Base-by-base conservation (phyloP, 2,797 vertebrate genomes). In the Gadopsis marmoratus region DNA sequence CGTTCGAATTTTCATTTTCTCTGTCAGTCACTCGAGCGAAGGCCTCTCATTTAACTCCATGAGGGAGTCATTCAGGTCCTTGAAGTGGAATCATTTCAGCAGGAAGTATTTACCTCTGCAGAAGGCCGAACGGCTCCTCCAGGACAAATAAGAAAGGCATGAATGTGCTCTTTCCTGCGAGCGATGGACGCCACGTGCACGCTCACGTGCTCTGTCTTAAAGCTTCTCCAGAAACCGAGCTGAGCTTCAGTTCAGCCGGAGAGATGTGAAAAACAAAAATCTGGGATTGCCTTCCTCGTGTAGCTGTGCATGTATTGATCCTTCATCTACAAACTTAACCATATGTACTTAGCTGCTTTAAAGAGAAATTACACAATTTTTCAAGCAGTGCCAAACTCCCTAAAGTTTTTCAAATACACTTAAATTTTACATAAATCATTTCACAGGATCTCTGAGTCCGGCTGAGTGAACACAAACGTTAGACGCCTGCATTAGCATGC, bases 91-190 rank as follows among this genome's bases (percentile, higher is more conserved):
- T 83, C 69, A 37, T 61, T 45, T 54, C 29, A 39, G 67, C 35
- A n/a, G 35, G 31, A 67, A 48, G 29, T 35, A 72, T 86, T 74
- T 75, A 79, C 71, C 48, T 77, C 59, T 9, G 61, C 69, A 47
- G 56, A 31, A 47, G 55, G 68, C 67, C 51, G 29, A 41, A 53
- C 23, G 29, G 26, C 68, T 67, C 83, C 78, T 67, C 29, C 64
- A 71, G 81, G 72, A 69, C 1, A 0, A 11, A 70, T 78, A 10
- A 51, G 26, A 39, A 68, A 3, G 12, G 29, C 4, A 10, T 35
- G 31, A 67, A 19, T 19, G 43, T n/a, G 41, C 37, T 67, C 29
- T 2, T 1, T 16, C 50, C 5, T 33, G 47, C 37, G 31, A 33
- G 11, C 12, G 35, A 14, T 0, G 37, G 51, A 45, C 35, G 61